phyloP scores from a whole-genome alignment of 2,888 invertebrate genomes.

The Volucella inflata region DNA sequence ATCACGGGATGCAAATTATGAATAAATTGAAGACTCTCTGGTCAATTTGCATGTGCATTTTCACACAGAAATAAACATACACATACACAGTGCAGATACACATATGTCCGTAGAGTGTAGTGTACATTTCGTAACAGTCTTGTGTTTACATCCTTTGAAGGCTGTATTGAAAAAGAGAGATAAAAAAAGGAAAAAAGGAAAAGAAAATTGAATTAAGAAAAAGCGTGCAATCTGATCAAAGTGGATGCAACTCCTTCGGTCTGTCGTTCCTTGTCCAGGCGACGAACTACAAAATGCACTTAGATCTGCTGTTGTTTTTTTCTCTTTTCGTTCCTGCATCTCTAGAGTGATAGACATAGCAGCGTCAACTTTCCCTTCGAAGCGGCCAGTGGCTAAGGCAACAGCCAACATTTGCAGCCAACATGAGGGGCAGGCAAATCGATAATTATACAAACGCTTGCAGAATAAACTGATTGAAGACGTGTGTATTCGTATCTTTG shows the following conservation, averaged over 20 bases:
- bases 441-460: conserved; percentile 58
- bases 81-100: background rate
- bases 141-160: conserved; percentile 56
- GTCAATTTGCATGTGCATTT: conserved; percentile 71
- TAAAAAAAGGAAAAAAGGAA: background rate
- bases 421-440: conserved; percentile 39
- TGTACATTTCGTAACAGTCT: conserved; percentile 25
- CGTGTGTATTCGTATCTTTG: conserved; percentile 26
- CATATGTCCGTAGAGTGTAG: background rate
- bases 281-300: conserved; percentile 74
- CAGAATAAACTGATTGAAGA: conserved; percentile 18
- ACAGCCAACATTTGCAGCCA: conserved; percentile 30
- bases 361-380: conserved; percentile 73
- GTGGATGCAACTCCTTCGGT: conserved; percentile 59
- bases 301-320: conserved; percentile 48
- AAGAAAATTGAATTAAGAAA: background rate
- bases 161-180: conserved; percentile 16
- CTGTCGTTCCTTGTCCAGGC: conserved; percentile 36
- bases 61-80: conserved; percentile 10
- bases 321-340: conserved; percentile 25
- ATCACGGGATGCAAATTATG: conserved; percentile 77
- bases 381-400: conserved; percentile 13
- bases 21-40: conserved; percentile 74
- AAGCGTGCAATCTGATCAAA: conserved; percentile 67
- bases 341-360: conserved; percentile 68